A percentile compares a stretch with the other conserved stretches of the same genome.
These are phyloP conservation scores for Caenorhabditis drosophilae DNA, from an alignment of 2,888 invertebrate species.

Conservation along the genomic window DNA sequence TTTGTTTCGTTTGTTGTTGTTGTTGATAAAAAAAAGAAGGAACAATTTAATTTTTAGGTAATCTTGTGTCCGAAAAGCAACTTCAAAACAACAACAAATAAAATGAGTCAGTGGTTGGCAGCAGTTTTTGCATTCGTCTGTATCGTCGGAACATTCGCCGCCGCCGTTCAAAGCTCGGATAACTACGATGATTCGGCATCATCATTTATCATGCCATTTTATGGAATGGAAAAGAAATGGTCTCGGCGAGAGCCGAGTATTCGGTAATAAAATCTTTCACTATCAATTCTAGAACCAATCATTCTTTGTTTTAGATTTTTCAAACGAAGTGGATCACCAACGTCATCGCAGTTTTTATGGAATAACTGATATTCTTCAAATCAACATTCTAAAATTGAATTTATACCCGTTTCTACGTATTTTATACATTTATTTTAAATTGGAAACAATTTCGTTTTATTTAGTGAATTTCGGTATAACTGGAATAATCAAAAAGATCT, in stretches of 20 bases:
- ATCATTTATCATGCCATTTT: slow-evolving; percentile 28
- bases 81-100: background rate
- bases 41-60: too few species aligned
- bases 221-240: slow-evolving; percentile 43
- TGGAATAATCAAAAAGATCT: slow-evolving; percentile 1
- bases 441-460: slow-evolving; percentile 12
- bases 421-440: too few species aligned
- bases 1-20: too few species aligned
- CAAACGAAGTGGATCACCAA: slow-evolving; percentile 25
- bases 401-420: slow-evolving; percentile 1
- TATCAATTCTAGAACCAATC: background rate
- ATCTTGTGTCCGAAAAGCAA: too few species aligned
- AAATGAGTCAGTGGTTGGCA: slow-evolving; percentile 35
- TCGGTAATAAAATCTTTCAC: slow-evolving; percentile 9
- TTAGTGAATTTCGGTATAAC: slow-evolving; percentile 1
- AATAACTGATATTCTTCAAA: slow-evolving; percentile 9
- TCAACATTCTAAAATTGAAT: background rate
- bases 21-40: too few species aligned
- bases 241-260: slow-evolving; percentile 40
- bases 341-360: slow-evolving; percentile 19
- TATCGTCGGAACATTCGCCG: slow-evolving; percentile 21
- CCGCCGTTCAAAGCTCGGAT: slow-evolving; percentile 4
- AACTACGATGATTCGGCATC: slow-evolving; percentile 15
- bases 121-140: slow-evolving; percentile 26
- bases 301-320: slow-evolving; percentile 24